Conservation (phyloP, 2,797 vertebrate genomes). For the Staurois parvus region DNA sequence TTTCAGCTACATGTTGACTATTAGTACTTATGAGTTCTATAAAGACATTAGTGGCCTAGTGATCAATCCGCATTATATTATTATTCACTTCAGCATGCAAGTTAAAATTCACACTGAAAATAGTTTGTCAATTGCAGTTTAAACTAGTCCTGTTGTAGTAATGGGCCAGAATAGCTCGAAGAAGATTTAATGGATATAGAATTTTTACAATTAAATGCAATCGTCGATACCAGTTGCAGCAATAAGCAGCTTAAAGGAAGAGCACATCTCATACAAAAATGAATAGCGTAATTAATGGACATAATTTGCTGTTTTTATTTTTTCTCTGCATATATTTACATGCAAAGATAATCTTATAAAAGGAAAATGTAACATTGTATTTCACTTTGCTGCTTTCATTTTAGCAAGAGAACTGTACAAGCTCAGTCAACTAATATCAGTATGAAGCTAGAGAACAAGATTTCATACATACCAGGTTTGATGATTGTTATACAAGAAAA, state of each 20-base stretch:
- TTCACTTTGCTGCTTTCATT: neutral
- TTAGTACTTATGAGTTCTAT: neutral
- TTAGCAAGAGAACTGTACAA: neutral
- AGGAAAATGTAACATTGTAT: neutral
- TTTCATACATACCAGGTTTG: neutral
- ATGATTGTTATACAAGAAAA: too few relatives aligned
- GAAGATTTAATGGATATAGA: neutral
- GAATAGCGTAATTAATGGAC: neutral
- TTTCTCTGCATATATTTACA: neutral
- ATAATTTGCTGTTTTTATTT: neutral
- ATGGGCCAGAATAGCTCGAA: constrained; percentile 2
- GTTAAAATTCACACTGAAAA: neutral
- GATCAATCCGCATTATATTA: neutral
- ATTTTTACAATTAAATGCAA: constrained; percentile 17
- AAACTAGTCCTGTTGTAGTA: neutral
- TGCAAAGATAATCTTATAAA: neutral
- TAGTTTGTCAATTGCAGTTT: neutral
- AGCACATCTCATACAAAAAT: constrained; percentile 13
- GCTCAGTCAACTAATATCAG: too few relatives aligned
- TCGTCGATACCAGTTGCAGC: neutral
- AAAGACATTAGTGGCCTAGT: neutral
- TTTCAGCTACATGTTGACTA: neutral
- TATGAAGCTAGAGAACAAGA: neutral
- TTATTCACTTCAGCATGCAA: neutral
- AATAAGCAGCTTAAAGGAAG: neutral